Evolutionary conservation across 2,113 vertebrate species (phyloP).

Genomic region (Lepidothrix coronata): DNA sequence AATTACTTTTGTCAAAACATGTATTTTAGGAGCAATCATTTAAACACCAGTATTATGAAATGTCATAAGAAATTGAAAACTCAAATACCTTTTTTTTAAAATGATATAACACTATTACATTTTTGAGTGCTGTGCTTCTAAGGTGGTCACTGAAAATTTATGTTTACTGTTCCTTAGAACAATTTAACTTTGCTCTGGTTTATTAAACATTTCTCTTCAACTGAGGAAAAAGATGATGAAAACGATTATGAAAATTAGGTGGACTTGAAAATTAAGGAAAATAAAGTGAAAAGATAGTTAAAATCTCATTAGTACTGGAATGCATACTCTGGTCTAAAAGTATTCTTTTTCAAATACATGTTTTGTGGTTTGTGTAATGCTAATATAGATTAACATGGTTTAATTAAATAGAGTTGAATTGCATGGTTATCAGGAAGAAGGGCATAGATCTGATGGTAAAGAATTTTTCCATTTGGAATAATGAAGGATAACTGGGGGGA

Average conservation of each 20-base stretch:
- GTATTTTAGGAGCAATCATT: slow-evolving; percentile 53
- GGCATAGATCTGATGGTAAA: neutral
- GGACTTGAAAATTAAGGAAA: neutral
- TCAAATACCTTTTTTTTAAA: slow-evolving; percentile 19
- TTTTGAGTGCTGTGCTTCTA: slow-evolving; percentile 12
- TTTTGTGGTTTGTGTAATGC: neutral
- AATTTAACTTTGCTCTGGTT: neutral
- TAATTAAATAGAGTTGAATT: slow-evolving; percentile 10
- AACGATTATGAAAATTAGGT: neutral
- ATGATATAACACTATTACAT: slow-evolving; percentile 17
- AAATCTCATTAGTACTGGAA: neutral
- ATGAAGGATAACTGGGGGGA: neutral
- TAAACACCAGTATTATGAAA: slow-evolving; percentile 49
- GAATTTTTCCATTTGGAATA: neutral
- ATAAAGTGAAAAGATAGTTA: neutral
- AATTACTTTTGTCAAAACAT: slow-evolving; percentile 69
- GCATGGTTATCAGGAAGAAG: neutral
- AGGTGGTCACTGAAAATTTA: slow-evolving; percentile 57
- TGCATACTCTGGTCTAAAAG: neutral
- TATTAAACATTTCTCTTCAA: slow-evolving; percentile 56
- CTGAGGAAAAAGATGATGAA: neutral
- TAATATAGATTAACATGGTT: neutral
- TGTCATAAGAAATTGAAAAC: slow-evolving; percentile 66
- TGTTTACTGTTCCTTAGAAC: neutral
- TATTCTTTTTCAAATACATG: neutral